Evolutionary conservation across 2,888 invertebrate genomes (phyloP).

Genomic region (Diarsia dahlii): DNA sequence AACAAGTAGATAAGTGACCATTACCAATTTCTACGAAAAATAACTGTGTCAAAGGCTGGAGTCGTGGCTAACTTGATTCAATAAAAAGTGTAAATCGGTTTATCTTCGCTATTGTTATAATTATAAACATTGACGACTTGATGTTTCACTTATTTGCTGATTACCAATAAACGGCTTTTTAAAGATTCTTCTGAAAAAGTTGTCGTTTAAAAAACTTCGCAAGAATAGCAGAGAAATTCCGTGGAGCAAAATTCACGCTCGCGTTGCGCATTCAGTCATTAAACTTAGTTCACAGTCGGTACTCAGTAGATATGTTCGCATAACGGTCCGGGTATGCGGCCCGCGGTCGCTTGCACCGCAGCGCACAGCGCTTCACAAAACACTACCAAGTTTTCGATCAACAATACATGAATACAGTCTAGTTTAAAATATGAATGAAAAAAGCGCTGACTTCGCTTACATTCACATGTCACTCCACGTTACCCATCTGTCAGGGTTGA

Average conservation of each 20-base stretch:
- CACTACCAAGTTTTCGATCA: constrained; percentile 51
- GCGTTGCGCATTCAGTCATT: constrained; percentile 78
- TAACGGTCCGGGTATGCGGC: constrained; percentile 73
- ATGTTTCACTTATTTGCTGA: constrained; percentile 7
- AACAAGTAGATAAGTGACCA: not conserved
- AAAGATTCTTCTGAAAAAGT: not conserved
- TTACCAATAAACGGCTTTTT: not conserved
- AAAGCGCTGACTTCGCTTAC: constrained; percentile 58
- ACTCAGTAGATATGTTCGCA: constrained; percentile 71
- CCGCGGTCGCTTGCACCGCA: constrained; percentile 55
- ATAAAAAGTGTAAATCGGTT: constrained; percentile 21
- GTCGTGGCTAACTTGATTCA: constrained; percentile 16
- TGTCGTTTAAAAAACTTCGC: constrained; percentile 17
- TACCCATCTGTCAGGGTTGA: constrained; percentile 69
- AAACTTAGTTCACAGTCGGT: constrained; percentile 68
- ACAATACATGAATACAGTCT: constrained; percentile 37
- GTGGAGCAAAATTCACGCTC: constrained; percentile 68
- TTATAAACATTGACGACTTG: not conserved
- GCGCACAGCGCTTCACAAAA: constrained; percentile 55
- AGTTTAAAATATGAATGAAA: constrained; percentile 58
- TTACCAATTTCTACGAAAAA: constrained; percentile 32
- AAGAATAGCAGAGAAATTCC: constrained; percentile 53
- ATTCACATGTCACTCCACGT: constrained; percentile 64
- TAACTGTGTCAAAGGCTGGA: constrained; percentile 26
- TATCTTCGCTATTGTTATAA: constrained; percentile 10